A percentile compares a stretch with the other conserved stretches of the same genome.
These are phyloP conservation scores for Ctenodactylus gundi DNA, from an alignment of 2,113 vertebrate genomes.

Conservation along the genomic window DNA sequence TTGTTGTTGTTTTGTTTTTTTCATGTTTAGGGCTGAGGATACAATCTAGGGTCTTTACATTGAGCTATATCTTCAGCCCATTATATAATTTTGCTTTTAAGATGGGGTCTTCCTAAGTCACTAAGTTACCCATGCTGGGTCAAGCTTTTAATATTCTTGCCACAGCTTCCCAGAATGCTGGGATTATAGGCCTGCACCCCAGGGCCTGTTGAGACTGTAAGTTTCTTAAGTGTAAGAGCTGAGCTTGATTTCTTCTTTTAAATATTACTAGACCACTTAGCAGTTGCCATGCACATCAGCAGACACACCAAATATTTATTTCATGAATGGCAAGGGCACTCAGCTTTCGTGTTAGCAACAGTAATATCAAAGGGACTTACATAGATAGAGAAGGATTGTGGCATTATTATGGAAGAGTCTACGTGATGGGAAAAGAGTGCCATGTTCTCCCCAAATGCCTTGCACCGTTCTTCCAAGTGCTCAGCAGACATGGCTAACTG, in stretches of 20 bases:
- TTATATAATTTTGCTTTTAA: too few relatives aligned
- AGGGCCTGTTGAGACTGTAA: too few relatives aligned
- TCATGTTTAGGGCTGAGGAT: too few relatives aligned
- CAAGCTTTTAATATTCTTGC: too few relatives aligned
- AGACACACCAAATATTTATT: background rate
- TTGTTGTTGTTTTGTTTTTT: too few relatives aligned
- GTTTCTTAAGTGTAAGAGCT: too few relatives aligned
- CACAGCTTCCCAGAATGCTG: too few relatives aligned
- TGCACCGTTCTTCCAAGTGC: background rate
- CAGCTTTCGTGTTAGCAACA: background rate
- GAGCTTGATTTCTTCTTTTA: background rate
- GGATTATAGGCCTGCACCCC: too few relatives aligned
- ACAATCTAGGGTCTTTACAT: too few relatives aligned
- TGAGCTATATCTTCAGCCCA: too few relatives aligned
- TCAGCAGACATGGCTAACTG: background rate
- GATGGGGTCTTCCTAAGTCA: too few relatives aligned
- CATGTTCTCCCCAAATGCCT: background rate
- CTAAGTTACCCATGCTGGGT: too few relatives aligned
- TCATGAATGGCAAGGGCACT: background rate
- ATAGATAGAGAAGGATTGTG: background rate
- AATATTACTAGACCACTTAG: background rate
- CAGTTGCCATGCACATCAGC: background rate
- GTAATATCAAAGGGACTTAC: background rate
- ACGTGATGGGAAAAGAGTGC: accelerated
- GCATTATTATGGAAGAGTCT: background rate